A percentile compares a stretch with the other conserved stretches of the same genome.
Evolutionary conservation across 92 coral and sea anemone genomes (phyloP).

Genomic region (Palythoa caribaeorum): DNA sequence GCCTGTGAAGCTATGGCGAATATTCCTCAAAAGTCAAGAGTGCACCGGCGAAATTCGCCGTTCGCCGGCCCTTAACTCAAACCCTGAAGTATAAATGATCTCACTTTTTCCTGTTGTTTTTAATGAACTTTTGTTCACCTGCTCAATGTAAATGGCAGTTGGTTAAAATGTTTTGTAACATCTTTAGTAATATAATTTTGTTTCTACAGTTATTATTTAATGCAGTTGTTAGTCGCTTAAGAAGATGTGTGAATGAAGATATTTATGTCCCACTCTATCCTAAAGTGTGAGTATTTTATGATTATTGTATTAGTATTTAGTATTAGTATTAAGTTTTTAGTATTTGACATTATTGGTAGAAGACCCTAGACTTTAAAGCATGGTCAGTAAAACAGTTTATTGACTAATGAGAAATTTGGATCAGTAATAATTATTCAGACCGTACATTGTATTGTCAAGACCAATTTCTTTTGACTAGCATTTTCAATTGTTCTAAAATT

Average conservation of each 20-base stretch:
- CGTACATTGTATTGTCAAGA: no score
- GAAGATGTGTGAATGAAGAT: slow-evolving; percentile 91
- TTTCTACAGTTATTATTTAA: slow-evolving; percentile 82
- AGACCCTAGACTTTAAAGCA: background rate
- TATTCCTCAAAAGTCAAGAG: no score
- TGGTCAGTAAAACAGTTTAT: background rate
- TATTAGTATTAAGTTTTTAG: background rate
- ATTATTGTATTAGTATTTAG: background rate
- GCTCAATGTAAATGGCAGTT: no score
- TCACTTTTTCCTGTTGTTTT: background rate
- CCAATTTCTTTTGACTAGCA: no score
- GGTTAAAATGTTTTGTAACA: background rate
- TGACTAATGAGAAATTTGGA: no score
- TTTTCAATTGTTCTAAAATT: no score
- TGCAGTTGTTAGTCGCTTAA: slow-evolving; percentile 82
- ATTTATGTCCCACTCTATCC: slow-evolving; percentile 95
- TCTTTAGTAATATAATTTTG: background rate
- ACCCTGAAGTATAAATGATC: no score
- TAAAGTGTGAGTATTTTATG: slow-evolving; percentile 72
- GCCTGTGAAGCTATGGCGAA: no score
- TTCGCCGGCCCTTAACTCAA: no score
- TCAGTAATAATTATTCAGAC: no score
- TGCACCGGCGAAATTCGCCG: no score
- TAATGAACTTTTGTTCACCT: no score
- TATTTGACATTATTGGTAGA: background rate